A percentile compares a stretch with the other conserved stretches of the same genome.
phyloP scores from a whole-genome alignment of 2,797 vertebrate genomes.

The Acestrorhynchus altus region DNA sequence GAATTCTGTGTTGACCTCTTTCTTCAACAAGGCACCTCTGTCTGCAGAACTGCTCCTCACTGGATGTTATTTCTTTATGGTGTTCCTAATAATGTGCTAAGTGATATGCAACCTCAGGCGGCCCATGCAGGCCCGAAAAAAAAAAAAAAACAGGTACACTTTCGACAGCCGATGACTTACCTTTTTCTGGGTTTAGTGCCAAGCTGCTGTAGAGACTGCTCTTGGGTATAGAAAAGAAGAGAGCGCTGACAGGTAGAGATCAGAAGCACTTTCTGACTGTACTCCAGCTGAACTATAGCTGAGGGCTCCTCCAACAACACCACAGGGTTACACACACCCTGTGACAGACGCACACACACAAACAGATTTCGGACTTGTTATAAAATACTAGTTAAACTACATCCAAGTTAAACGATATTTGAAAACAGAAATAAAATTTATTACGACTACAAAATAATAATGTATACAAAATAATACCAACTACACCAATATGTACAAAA shows the following conservation, averaged over 20 bases:
- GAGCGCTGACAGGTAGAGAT: conserved; percentile 89
- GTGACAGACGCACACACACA: conserved; percentile 36
- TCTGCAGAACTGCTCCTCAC: no score
- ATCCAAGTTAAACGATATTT: no score
- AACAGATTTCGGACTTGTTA: conserved; percentile 9
- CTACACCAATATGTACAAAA: no score
- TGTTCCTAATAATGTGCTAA: neutral
- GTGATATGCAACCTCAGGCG: neutral
- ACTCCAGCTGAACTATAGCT: conserved; percentile 92
- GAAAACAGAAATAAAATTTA: no score
- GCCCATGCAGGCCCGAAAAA: neutral
- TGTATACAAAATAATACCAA: no score
- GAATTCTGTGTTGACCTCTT: no score
- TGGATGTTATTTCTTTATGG: no score
- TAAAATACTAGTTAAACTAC: neutral
- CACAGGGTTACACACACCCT: conserved; percentile 89
- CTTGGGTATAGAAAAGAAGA: conserved; percentile 89
- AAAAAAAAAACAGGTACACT: neutral
- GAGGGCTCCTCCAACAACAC: conserved; percentile 88
- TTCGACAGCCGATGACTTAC: conserved; percentile 62
- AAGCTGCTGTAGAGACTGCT: conserved; percentile 84
- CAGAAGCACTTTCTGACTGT: conserved; percentile 91
- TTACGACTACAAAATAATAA: no score
- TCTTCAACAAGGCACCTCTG: no score
- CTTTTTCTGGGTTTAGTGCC: conserved; percentile 91